phyloP scores from a whole-genome alignment of 1,140 invertebrate genomes.

The Plodia interpunctella region DNA sequence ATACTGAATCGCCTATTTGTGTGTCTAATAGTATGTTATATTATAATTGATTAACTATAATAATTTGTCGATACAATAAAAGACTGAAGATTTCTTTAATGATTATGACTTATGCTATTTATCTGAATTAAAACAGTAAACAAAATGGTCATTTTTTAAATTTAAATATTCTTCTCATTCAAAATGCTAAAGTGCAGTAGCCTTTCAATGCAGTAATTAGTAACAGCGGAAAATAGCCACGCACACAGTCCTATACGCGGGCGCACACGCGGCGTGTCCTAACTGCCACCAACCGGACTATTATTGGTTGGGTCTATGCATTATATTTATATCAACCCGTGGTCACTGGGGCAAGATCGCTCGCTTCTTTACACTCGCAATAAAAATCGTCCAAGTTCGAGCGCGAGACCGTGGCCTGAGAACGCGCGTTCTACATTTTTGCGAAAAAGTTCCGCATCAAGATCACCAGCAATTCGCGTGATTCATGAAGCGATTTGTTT shows the following conservation, averaged over 20 bases:
- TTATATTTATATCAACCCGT: constrained; percentile 67
- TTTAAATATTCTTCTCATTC: no score
- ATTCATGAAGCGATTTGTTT: not conserved
- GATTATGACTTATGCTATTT: no score
- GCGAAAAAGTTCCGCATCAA: constrained; percentile 8
- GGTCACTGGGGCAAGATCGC: constrained; percentile 72
- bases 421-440: constrained; percentile 8
- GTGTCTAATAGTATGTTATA: no score
- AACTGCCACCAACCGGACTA: constrained; percentile 29
- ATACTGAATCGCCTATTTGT: not conserved
- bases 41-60: no score
- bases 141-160: no score
- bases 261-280: constrained; percentile 25
- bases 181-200: no score
- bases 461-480: not conserved
- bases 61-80: no score
- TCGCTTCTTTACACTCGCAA: constrained; percentile 65
- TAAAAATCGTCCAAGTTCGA: constrained; percentile 72
- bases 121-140: no score
- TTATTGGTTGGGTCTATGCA: constrained; percentile 27
- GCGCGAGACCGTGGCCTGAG: constrained; percentile 57
- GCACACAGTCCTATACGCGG: constrained; percentile 17
- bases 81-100: no score
- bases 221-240: not conserved
- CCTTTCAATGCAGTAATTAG: no score